Evolutionary conservation across 2,797 vertebrate genomes (phyloP), one percentile per base, ranked within the genome.

Genomic region (Sebastes itinus): DNA sequence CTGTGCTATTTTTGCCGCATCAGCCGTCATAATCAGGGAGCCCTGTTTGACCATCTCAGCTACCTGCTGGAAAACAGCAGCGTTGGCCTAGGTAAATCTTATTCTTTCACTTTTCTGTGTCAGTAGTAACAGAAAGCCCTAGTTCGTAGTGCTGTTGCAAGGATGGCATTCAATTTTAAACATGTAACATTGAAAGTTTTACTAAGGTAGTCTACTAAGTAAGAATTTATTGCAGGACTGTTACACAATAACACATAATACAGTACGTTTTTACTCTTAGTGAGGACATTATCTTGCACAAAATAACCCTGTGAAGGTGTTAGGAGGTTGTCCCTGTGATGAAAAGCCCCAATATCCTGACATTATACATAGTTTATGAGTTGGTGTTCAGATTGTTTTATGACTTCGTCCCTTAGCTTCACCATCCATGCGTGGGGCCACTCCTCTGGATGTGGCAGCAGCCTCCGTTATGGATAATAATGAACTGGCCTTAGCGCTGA

Each of bases 391-490:
- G 9, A 54, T 74, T 72, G 16, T 75, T 84, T 79, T 33, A 33
- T 78, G 7, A 12, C 81, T 54, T 92, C 72, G 81, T 83, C 55
- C 65, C 25, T 87, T 80, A 99, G 98, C 98, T 10, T 98, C 97
- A 52, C 98, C 98, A 1, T 97, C 98, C 35, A 99, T 99, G 98
- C 96, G 98, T 89, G 98, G 98, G 22, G 97, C 97, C 56, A 99
- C 98, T 60, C 98, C 98, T 20, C 93, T 99, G 87, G 98, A 99
- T 55, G 98, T 99, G 84, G 98, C 97, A 1, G 98, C 98, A 14
- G 98, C 98, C 0, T 99, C 98, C 1, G 98, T 99, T 58, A 99
- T 99, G 98, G 98, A 99, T 91, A 99, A 99, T 88, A 98, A 99
- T 22, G 97, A 99, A 87, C 95, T 99, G 76, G 98, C 98, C 7